Evolutionary conservation across 2,888 invertebrate genomes (phyloP), one percentile per base, ranked within the genome.

Genomic region (Aproaerema taeniolella): DNA sequence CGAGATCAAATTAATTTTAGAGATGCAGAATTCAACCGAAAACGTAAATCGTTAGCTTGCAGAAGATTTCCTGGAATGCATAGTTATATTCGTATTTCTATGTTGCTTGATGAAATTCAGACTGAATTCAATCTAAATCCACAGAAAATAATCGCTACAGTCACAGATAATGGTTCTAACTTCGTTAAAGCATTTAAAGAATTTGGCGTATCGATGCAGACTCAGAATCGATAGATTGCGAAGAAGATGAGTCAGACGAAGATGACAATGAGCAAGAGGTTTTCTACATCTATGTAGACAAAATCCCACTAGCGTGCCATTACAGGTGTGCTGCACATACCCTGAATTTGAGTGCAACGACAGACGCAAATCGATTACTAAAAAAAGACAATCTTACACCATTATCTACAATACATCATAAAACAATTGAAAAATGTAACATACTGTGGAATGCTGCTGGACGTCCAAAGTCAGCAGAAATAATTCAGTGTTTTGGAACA

Each of bases 401-500:
- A 15, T 16, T 52, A 34, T 31, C 41, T 31, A 31, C 38, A 30
- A 52, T 47, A 11, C 49, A 53, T 44, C 25, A 41, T 6, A 38
- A 38, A 46, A 41, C 42, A 28, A 42, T 53, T 6, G 42, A 39
- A 24, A 45, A 42, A 36, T 41, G 33, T 33, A 10, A 10, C 10
- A n/a, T 6, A 3, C 24, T 46, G 28, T 50, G 48, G 50, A 48
- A 45, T 33, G 30, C 33, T 20, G 33, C 33, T 10, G 33, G 20
- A 2, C 33, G 33, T 1, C 46, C 44, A 29, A 49, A 47, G 43
- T 43, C 46, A 36, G 45, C 47, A 37, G 49, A 49, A 47, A 47
- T 52, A 37, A 47, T 52, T 31, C 46, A 48, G 12, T 16, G 33
- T 46, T 41, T 3, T 53, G 25, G 49, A 47, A 14, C 50, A 50